A percentile compares a stretch with the other conserved stretches of the same genome.
These are phyloP conservation scores for Aspidiotus rigidus DNA, from an alignment of 2,888 invertebrate genomes.

Conservation along the genomic window DNA sequence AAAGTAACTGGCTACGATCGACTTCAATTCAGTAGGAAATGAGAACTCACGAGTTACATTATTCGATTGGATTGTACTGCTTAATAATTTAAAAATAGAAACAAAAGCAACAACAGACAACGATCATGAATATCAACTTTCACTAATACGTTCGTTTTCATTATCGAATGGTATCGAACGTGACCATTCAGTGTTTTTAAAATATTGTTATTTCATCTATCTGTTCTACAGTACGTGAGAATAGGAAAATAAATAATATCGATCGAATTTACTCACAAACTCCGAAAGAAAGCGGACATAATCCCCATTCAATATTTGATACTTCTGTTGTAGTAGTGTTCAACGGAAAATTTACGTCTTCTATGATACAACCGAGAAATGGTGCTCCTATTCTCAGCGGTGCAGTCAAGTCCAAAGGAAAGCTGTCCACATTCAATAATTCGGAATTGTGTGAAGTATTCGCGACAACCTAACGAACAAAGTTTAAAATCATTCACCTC, in stretches of 20 bases:
- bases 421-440: conserved; percentile 46
- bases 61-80: too few species aligned
- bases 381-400: conserved; percentile 68
- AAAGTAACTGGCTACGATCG: too few species aligned
- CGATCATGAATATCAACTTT: too few species aligned
- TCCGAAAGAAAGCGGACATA: conserved; percentile 64
- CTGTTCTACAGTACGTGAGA: not conserved
- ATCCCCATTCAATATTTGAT: conserved; percentile 62
- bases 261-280: conserved; percentile 48
- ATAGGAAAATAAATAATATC: not conserved
- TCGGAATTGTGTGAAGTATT: conserved; percentile 70
- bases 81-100: too few species aligned
- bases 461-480: conserved; percentile 54
- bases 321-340: conserved; percentile 53
- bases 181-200: too few species aligned
- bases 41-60: too few species aligned
- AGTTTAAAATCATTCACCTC: not conserved
- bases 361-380: conserved; percentile 72
- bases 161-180: too few species aligned
- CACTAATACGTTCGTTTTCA: too few species aligned
- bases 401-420: conserved; percentile 43
- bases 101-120: too few species aligned
- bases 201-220: too few species aligned
- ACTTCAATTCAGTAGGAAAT: too few species aligned
- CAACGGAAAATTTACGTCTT: conserved; percentile 78